phyloP scores from a whole-genome alignment of 2,113 vertebrate species.

The Prinia subflava region DNA sequence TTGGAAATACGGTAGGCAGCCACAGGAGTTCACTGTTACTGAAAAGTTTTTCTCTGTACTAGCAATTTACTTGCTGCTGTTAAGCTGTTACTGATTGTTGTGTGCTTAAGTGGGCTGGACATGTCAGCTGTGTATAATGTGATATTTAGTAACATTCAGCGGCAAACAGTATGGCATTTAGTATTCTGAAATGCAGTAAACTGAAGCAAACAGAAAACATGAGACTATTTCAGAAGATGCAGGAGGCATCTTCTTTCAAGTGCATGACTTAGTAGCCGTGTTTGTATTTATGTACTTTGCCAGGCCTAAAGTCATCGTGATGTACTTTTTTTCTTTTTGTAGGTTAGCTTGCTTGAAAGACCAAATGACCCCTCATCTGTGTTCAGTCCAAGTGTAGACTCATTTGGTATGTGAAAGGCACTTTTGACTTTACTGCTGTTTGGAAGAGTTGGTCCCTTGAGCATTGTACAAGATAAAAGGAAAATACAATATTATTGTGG shows the following conservation, averaged over 20 bases:
- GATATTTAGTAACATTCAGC: not conserved
- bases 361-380: not conserved
- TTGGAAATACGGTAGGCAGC: not conserved
- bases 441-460: not conserved
- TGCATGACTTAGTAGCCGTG: not conserved
- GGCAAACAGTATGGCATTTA: not conserved
- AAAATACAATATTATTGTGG: fast-evolving
- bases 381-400: not conserved
- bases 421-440: not conserved
- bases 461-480: not conserved
- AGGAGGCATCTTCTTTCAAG: not conserved
- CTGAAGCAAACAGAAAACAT: not conserved
- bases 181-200: not conserved
- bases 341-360: slow-evolving; percentile 54
- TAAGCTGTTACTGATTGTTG: fast-evolving
- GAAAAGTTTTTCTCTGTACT: not conserved
- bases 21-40: fast-evolving
- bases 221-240: not conserved
- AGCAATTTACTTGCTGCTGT: not conserved
- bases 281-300: not conserved
- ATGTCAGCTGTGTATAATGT: fast-evolving
- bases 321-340: not conserved
- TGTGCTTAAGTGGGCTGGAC: not conserved
- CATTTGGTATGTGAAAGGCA: slow-evolving; percentile 49
- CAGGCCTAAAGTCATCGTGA: not conserved